Percentiles rank a stretch among this genome's conserved stretches.
phyloP scores from a whole-genome alignment of 2,797 vertebrate species.

The Decapterus maruadsi region DNA sequence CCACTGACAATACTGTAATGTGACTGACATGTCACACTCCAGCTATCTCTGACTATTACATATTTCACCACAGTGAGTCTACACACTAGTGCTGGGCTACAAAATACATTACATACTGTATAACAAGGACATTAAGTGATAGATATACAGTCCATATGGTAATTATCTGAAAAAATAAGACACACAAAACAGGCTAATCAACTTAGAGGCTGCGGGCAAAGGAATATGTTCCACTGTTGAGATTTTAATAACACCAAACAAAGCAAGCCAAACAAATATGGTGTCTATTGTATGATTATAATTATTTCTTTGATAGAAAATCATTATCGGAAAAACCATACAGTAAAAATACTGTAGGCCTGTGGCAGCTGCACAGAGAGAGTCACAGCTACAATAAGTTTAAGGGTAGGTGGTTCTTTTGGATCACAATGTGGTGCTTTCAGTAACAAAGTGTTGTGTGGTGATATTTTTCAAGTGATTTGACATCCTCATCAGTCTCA shows the following conservation, averaged over 20 bases:
- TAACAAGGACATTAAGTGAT: not conserved
- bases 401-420: conserved; percentile 3
- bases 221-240: not conserved
- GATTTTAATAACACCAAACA: too few relatives aligned
- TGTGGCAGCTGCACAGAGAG: not conserved
- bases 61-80: conserved; percentile 5
- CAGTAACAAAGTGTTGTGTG: conserved; percentile 28
- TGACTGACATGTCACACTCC: conserved; percentile 14
- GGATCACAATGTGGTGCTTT: conserved; percentile 15
- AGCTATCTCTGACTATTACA: conserved; percentile 1
- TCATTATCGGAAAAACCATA: too few relatives aligned
- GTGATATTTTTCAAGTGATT: conserved; percentile 44
- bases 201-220: not conserved
- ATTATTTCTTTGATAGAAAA: too few relatives aligned
- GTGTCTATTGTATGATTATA: too few relatives aligned
- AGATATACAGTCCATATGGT: not conserved
- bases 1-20: conserved; percentile 38
- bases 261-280: too few relatives aligned
- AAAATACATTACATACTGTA: not conserved
- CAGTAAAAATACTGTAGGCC: not conserved
- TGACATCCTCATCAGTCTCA: conserved; percentile 51
- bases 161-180: not conserved
- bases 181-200: not conserved
- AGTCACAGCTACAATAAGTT: not conserved
- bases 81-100: too few relatives aligned